Conservation (phyloP, 64 coral and sea anemone genomes). For the Montipora capricornis region DNA sequence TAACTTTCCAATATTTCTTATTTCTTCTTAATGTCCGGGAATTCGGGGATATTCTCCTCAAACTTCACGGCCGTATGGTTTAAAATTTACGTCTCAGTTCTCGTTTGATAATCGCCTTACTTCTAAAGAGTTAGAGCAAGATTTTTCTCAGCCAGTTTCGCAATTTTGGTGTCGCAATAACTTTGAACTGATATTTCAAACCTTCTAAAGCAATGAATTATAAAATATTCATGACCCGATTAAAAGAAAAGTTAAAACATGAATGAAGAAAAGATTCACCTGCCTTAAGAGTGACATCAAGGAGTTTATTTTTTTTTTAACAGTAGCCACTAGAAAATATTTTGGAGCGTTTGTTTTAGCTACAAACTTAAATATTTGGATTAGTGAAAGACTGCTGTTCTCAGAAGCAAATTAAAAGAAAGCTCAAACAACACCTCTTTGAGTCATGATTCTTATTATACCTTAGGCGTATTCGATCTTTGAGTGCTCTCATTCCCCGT, state of each 20-base stretch:
- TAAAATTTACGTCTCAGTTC: too few relatives aligned
- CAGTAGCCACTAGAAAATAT: background rate
- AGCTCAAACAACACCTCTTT: too few relatives aligned
- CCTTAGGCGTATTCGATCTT: too few relatives aligned
- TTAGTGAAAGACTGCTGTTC: background rate
- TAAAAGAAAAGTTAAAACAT: background rate
- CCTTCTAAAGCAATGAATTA: background rate
- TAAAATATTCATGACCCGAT: slow-evolving; percentile 4
- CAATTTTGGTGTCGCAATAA: background rate
- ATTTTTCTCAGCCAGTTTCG: background rate
- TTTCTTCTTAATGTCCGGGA: background rate
- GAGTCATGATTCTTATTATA: too few relatives aligned
- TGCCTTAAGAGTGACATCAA: background rate
- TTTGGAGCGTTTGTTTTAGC: background rate
- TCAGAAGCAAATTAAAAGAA: background rate
- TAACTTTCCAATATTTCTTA: background rate
- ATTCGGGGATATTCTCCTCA: too few relatives aligned
- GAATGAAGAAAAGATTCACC: slow-evolving; percentile 1
- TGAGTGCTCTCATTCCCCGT: too few relatives aligned
- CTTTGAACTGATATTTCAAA: background rate
- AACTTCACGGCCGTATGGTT: too few relatives aligned
- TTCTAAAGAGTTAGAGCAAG: too few relatives aligned
- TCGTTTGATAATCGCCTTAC: too few relatives aligned
- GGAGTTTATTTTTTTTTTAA: background rate
- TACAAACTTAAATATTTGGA: background rate